Evolutionary conservation across 2,888 invertebrate genomes (phyloP).

Genomic region (Lagria hirta): DNA sequence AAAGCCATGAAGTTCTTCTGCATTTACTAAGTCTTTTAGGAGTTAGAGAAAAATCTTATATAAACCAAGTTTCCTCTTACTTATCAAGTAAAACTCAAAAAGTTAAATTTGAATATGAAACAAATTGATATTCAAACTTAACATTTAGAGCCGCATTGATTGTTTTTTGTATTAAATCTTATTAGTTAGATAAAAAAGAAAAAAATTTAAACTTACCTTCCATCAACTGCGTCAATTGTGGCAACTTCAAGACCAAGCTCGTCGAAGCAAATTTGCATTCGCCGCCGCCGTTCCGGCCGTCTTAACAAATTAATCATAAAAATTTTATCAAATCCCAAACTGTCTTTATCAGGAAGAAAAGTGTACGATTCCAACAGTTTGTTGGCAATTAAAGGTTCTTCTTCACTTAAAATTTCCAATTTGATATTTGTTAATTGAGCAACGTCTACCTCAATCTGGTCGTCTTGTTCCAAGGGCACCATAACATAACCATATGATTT

Average conservation of each 20-base stretch:
- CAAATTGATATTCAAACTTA: no score
- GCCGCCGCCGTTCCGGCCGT: slow-evolving; percentile 71
- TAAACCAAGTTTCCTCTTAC: no score
- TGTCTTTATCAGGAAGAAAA: slow-evolving; percentile 57
- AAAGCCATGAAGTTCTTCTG: no score
- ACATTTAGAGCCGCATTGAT: no score
- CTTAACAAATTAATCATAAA: slow-evolving; percentile 92
- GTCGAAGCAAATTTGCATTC: slow-evolving; percentile 80
- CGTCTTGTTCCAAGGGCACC: slow-evolving; percentile 74
- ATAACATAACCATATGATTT: slow-evolving; percentile 78
- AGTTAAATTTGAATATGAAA: no score
- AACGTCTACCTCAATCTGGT: slow-evolving; percentile 64
- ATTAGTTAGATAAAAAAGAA: no score
- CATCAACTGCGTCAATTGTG: slow-evolving; percentile 83
- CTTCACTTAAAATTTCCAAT: slow-evolving; percentile 59
- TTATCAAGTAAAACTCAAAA: no score
- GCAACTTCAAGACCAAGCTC: slow-evolving; percentile 80
- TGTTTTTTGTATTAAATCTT: no score
- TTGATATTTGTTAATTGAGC: slow-evolving; percentile 76
- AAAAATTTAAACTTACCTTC: slow-evolving; percentile 74
- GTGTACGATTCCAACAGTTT: slow-evolving; percentile 48
- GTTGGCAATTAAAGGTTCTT: slow-evolving; percentile 54
- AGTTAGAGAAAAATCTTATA: no score
- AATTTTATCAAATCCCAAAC: slow-evolving; percentile 73
- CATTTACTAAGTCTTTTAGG: no score